Evolutionary conservation across 2,797 vertebrate species (phyloP).

Genomic region (Pristis pectinata): DNA sequence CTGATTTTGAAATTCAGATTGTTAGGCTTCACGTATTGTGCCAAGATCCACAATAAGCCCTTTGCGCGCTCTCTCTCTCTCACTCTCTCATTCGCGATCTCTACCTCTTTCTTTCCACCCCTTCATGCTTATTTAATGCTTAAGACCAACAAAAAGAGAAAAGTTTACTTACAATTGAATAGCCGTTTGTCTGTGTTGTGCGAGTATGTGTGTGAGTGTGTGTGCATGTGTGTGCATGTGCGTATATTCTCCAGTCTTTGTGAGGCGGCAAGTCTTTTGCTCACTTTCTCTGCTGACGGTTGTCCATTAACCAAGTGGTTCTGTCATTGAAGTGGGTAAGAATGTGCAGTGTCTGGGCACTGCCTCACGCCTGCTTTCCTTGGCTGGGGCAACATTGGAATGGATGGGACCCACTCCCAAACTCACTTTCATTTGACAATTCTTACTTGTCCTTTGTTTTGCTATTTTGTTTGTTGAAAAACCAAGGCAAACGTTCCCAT

Average conservation of each 20-base stretch:
- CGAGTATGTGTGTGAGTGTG: background rate
- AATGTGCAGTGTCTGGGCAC: background rate
- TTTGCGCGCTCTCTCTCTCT: background rate
- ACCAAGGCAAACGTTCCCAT: background rate
- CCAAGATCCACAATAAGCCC: constrained; percentile 16
- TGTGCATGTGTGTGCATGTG: background rate
- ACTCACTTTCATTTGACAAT: background rate
- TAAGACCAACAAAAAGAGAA: constrained; percentile 39
- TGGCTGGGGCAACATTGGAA: background rate
- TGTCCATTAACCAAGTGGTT: background rate
- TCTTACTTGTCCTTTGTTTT: background rate
- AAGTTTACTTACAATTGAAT: background rate
- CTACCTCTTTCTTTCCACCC: constrained; percentile 46
- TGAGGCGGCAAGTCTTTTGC: background rate
- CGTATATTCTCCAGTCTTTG: background rate
- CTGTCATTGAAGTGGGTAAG: background rate
- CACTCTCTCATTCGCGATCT: constrained; percentile 44
- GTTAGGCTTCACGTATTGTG: background rate
- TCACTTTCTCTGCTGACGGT: background rate
- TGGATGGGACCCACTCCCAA: background rate
- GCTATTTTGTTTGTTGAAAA: background rate
- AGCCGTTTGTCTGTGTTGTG: background rate
- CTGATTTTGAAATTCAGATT: constrained; percentile 36
- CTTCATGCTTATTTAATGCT: constrained; percentile 48
- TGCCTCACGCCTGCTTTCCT: background rate